Conservation (phyloP, 1,140 invertebrate species). For the Acromyrmex charruanus region DNA sequence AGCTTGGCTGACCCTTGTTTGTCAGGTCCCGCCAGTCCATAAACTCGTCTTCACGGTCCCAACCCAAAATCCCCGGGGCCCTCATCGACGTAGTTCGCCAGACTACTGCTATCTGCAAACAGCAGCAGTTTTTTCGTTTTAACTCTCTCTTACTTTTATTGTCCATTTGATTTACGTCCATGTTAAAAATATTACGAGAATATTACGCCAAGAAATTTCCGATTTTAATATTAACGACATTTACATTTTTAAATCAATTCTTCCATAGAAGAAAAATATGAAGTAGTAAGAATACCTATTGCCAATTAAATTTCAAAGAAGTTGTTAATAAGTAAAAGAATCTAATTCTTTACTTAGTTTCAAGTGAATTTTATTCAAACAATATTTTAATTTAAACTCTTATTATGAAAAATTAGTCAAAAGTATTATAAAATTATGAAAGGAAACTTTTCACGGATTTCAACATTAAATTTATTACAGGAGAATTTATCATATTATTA, state of each 20-base stretch:
- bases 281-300: background rate
- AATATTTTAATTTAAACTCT: background rate
- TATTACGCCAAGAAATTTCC: background rate
- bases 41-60: slow-evolving; percentile 85
- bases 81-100: slow-evolving; percentile 85
- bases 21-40: slow-evolving; percentile 84
- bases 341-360: background rate
- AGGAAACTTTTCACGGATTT: background rate
- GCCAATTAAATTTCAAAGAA: background rate
- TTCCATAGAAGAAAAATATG: background rate
- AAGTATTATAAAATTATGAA: background rate
- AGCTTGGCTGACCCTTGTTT: slow-evolving; percentile 67
- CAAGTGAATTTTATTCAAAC: background rate
- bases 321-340: background rate
- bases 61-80: slow-evolving; percentile 84
- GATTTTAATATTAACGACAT: background rate
- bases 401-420: background rate
- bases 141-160: background rate
- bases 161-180: background rate
- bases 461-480: background rate
- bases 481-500: background rate
- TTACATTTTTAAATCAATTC: background rate
- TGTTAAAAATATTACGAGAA: background rate
- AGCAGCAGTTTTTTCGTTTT: background rate
- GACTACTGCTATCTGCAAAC: slow-evolving; percentile 84